A percentile compares a stretch with the other conserved stretches of the same genome.
Evolutionary conservation across 2,113 vertebrate species (phyloP).

Genomic region (Podilymbus podiceps): DNA sequence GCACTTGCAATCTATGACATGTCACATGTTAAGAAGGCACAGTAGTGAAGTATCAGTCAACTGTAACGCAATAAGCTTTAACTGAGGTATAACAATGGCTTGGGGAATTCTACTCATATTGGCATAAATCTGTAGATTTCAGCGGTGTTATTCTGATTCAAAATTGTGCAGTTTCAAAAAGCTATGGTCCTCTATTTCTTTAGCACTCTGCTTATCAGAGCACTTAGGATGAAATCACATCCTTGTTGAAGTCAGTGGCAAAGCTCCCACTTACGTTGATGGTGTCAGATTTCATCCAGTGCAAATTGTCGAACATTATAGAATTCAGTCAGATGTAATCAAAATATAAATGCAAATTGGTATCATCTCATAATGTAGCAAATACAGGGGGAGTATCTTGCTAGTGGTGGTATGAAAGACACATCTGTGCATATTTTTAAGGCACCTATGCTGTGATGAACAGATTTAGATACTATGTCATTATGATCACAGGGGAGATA

Average conservation of each 20-base stretch:
- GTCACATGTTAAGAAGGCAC: neutral
- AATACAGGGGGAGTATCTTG: slow-evolving; percentile 47
- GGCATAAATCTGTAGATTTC: neutral
- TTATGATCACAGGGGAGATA: slow-evolving; percentile 44
- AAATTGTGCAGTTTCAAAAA: neutral
- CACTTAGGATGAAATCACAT: neutral
- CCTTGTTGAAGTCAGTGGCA: neutral
- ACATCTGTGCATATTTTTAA: slow-evolving; percentile 43
- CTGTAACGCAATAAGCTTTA: neutral
- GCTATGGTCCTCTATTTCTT: neutral
- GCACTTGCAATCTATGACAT: neutral
- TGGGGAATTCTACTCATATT: neutral
- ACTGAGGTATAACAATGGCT: neutral
- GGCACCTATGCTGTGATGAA: slow-evolving; percentile 32
- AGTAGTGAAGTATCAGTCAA: neutral
- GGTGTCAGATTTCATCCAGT: slow-evolving; percentile 11
- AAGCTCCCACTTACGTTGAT: neutral
- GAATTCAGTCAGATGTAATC: slow-evolving; percentile 55
- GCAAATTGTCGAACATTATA: neutral
- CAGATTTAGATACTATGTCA: slow-evolving; percentile 29
- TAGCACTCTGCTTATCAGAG: neutral
- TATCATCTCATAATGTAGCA: slow-evolving; percentile 25
- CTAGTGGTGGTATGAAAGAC: slow-evolving; percentile 29
- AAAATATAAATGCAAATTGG: slow-evolving; percentile 54
- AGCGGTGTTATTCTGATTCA: neutral